phyloP scores from a whole-genome alignment of 2,113 vertebrate genomes.

The Sebastes schlegelii region DNA sequence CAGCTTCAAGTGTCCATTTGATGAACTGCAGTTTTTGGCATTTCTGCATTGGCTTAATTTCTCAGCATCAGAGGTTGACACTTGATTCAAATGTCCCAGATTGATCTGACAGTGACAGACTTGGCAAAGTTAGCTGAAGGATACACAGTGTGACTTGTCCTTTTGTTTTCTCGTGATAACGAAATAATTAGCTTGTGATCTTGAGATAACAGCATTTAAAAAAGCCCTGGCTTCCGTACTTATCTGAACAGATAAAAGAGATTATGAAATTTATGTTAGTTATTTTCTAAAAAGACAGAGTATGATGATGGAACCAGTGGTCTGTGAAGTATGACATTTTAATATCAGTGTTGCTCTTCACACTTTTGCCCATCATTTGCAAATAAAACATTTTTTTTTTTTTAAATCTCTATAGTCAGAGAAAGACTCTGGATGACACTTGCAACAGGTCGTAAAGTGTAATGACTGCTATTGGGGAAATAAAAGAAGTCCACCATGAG shows the following conservation, averaged over 20 bases:
- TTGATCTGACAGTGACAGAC: too few relatives aligned
- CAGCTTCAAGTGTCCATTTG: too few relatives aligned
- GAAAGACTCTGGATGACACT: neutral
- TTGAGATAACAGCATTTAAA: too few relatives aligned
- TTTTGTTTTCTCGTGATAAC: too few relatives aligned
- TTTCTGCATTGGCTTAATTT: too few relatives aligned
- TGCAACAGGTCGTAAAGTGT: constrained; percentile 10
- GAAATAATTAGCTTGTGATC: too few relatives aligned
- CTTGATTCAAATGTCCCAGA: too few relatives aligned
- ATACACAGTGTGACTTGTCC: too few relatives aligned
- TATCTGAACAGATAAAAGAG: neutral
- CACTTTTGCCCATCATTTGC: neutral
- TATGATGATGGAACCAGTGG: neutral
- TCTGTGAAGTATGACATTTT: neutral
- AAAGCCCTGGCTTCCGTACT: too few relatives aligned
- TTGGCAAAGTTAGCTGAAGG: too few relatives aligned
- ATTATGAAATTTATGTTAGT: neutral
- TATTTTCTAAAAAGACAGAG: neutral
- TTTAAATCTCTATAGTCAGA: neutral
- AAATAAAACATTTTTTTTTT: constrained; percentile 1
- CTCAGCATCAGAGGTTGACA: too few relatives aligned
- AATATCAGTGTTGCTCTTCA: neutral
- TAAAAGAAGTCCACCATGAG: constrained; percentile 23
- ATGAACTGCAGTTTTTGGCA: too few relatives aligned
- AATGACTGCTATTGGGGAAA: constrained; percentile 30